Evolutionary conservation across 2,113 vertebrate genomes (phyloP).

Genomic region (Marcusenius ussheri): DNA sequence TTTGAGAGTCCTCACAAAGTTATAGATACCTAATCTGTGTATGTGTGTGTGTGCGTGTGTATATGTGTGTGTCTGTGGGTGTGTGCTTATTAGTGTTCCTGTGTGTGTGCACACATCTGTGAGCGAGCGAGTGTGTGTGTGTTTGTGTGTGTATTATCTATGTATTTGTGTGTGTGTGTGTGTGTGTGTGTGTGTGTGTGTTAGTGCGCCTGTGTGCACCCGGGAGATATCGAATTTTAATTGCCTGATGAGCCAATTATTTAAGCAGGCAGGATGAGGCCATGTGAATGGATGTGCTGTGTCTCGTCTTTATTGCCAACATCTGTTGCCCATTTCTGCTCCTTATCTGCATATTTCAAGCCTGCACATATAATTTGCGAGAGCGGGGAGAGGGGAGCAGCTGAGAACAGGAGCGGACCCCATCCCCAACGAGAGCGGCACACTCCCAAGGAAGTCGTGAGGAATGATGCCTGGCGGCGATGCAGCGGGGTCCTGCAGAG

Average conservation of each 20-base stretch:
- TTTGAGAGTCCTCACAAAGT: neutral
- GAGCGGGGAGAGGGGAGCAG: neutral
- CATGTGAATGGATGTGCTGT: slow-evolving; percentile 12
- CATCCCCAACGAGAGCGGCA: neutral
- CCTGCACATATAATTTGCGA: neutral
- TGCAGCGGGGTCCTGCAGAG: neutral
- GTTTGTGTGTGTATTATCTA: neutral
- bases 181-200: neutral
- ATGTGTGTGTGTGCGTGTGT: neutral
- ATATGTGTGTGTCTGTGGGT: neutral
- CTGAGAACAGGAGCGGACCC: neutral
- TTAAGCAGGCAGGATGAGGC: slow-evolving; percentile 5
- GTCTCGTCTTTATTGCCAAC: slow-evolving; percentile 12
- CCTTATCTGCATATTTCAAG: slow-evolving; percentile 8
- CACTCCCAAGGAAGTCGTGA: neutral
- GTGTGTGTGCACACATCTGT: neutral
- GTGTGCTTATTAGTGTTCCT: neutral
- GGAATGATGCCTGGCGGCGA: neutral
- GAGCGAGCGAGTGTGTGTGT: neutral
- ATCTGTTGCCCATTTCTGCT: slow-evolving; percentile 5
- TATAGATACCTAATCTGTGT: neutral
- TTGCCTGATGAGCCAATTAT: slow-evolving; percentile 11
- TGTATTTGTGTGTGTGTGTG: neutral
- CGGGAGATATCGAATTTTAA: slow-evolving; percentile 1
- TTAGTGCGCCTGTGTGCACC: neutral